A percentile compares a stretch with the other conserved stretches of the same genome.
phyloP scores from a whole-genome alignment of 2,797 vertebrate species.

The Cyclura pinguis region DNA sequence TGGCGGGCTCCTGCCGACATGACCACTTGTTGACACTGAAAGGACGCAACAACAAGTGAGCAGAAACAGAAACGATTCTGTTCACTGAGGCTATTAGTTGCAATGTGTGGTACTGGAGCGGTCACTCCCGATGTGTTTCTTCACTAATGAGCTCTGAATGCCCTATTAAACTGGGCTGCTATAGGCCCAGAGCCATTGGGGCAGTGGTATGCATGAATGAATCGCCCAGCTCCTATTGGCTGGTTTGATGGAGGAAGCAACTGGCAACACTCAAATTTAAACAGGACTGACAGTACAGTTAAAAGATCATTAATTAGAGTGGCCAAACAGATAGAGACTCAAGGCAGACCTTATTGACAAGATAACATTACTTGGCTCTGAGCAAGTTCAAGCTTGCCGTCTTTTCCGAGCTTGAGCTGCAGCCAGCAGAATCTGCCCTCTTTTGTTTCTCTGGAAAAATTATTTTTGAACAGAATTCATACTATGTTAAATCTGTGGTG shows the following conservation, averaged over 20 bases:
- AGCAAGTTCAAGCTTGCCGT: constrained; percentile 60
- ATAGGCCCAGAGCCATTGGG: constrained; percentile 84
- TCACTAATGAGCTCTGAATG: constrained; percentile 89
- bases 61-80: constrained; percentile 89
- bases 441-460: constrained; percentile 41
- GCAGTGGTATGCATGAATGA: constrained; percentile 86
- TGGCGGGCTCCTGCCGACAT: constrained; percentile 84
- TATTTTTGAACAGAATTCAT: constrained; percentile 10
- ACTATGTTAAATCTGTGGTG: constrained; percentile 1
- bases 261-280: constrained; percentile 90
- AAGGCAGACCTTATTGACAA: constrained; percentile 84
- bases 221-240: constrained; percentile 82
- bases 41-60: constrained; percentile 89
- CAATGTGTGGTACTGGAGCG: constrained; percentile 92
- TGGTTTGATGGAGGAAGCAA: constrained; percentile 76
- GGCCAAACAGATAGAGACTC: constrained; percentile 87
- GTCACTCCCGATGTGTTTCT: constrained; percentile 83
- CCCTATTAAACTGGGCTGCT: constrained; percentile 91
- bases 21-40: constrained; percentile 86
- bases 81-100: constrained; percentile 85
- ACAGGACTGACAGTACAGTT: constrained; percentile 91
- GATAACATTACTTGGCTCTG: constrained; percentile 79
- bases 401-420: constrained; percentile 72
- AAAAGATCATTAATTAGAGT: constrained; percentile 98
- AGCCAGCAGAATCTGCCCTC: constrained; percentile 59